phyloP scores from a whole-genome alignment of 2,888 invertebrate genomes.

The Sycophila texana region DNA sequence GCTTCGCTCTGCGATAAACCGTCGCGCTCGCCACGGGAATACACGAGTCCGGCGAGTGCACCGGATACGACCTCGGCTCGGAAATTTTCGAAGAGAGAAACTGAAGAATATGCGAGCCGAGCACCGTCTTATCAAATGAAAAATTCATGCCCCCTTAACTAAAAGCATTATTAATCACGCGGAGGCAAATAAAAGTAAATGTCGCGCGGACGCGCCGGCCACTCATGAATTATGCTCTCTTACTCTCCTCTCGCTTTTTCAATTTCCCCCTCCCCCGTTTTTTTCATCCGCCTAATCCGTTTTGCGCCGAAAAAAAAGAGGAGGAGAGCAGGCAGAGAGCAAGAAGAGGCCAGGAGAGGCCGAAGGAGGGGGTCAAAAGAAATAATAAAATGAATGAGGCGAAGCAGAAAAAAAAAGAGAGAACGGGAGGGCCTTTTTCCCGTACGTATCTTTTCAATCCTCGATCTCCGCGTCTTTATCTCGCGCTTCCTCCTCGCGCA shows the following conservation, averaged over 20 bases:
- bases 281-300: constrained; percentile 1
- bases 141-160: constrained; percentile 7
- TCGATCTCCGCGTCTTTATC: constrained; percentile 34
- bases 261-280: background rate
- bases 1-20: no score
- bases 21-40: no score
- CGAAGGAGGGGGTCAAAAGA: background rate
- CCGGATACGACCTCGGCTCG: no score
- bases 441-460: constrained; percentile 42
- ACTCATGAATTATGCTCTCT: constrained; percentile 24
- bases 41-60: no score
- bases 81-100: background rate
- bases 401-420: background rate
- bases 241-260: constrained; percentile 18
- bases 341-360: background rate
- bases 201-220: background rate
- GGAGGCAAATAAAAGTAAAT: constrained; percentile 30
- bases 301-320: background rate
- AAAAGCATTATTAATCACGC: constrained; percentile 40
- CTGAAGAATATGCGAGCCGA: background rate
- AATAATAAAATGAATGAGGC: background rate
- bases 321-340: background rate
- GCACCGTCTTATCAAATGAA: constrained; percentile 18
- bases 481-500: constrained; percentile 23
- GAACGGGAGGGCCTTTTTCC: constrained; percentile 1